A percentile compares a stretch with the other conserved stretches of the same genome.
phyloP scores from a whole-genome alignment of 2,888 invertebrate species.

The Crocallis elinguaria region DNA sequence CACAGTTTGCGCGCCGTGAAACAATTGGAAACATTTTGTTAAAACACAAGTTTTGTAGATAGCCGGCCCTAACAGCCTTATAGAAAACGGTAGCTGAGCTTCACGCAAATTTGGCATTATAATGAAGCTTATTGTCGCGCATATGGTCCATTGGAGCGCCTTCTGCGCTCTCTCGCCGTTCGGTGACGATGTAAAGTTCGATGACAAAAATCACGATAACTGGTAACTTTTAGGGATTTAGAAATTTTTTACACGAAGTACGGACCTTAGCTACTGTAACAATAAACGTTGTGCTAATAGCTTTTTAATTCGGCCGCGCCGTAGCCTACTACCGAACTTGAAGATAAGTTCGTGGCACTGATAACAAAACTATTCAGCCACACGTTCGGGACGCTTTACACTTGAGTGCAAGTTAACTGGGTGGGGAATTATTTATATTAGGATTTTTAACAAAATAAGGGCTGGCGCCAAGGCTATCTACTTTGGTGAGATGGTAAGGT shows the following conservation, averaged over 20 bases:
- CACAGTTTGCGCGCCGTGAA: constrained; percentile 17
- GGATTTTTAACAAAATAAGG: too few relatives aligned
- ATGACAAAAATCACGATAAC: too few relatives aligned
- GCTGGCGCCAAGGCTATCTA: too few relatives aligned
- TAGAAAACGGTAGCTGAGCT: not conserved
- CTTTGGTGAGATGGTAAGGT: too few relatives aligned
- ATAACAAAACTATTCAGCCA: constrained; percentile 60
- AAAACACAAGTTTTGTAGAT: constrained; percentile 19
- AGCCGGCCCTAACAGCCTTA: constrained; percentile 2
- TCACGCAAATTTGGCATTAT: not conserved
- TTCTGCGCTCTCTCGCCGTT: too few relatives aligned
- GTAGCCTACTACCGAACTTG: constrained; percentile 44
- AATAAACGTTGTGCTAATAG: constrained; percentile 54
- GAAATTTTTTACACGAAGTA: too few relatives aligned
- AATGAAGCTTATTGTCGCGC: too few relatives aligned
- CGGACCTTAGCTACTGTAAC: constrained; percentile 1
- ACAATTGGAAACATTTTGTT: constrained; percentile 23
- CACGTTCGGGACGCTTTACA: constrained; percentile 23
- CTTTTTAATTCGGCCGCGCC: constrained; percentile 65
- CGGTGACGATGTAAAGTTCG: too few relatives aligned
- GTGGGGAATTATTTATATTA: not conserved
- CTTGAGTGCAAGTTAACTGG: constrained; percentile 7
- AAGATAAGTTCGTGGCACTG: constrained; percentile 55
- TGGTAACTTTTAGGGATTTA: too few relatives aligned
- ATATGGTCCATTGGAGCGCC: too few relatives aligned